Conservation (phyloP, 2,797 vertebrate genomes). For the Lateolabrax maculatus region DNA sequence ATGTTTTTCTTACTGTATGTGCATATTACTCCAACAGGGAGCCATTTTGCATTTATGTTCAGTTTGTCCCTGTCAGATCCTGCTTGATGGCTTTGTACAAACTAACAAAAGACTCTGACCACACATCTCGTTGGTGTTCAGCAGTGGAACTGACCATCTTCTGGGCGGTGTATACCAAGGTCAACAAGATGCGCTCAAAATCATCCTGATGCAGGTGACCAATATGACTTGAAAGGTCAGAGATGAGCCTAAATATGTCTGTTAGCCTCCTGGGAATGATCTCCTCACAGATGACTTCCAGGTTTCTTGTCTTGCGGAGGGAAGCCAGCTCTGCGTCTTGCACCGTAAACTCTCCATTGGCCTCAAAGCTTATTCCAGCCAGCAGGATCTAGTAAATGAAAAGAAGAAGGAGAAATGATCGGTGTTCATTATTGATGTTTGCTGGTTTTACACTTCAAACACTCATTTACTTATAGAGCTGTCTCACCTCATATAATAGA, state of each 20-base stretch:
- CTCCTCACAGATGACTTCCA: slow-evolving; percentile 86
- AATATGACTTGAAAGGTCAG: slow-evolving; percentile 73
- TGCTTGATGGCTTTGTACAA: slow-evolving; percentile 89
- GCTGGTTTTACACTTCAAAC: background rate
- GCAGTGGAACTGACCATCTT: slow-evolving; percentile 76
- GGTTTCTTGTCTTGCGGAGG: slow-evolving; percentile 84
- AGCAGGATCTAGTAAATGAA: slow-evolving; percentile 86
- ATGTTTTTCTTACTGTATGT: background rate
- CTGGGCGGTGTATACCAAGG: slow-evolving; percentile 87
- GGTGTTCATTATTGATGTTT: background rate
- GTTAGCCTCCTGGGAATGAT: slow-evolving; percentile 88
- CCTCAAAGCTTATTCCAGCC: slow-evolving; percentile 84
- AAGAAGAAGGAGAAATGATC: background rate
- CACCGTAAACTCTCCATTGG: slow-evolving; percentile 81
- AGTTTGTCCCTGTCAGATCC: slow-evolving; percentile 78
- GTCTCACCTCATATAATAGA: slow-evolving; percentile 79
- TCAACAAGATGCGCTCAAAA: slow-evolving; percentile 90
- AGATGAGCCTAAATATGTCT: slow-evolving; percentile 86
- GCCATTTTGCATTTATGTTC: background rate
- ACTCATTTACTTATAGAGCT: background rate
- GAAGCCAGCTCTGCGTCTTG: slow-evolving; percentile 91
- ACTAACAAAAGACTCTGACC: slow-evolving; percentile 87
- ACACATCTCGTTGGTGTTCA: slow-evolving; percentile 85
- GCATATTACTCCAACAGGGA: slow-evolving; percentile 19
- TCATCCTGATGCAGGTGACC: slow-evolving; percentile 87